Percentiles rank a stretch among this genome's conserved stretches.
phyloP scores from a whole-genome alignment of 2,113 vertebrate genomes.

The Poeciliopsis occidentalis region DNA sequence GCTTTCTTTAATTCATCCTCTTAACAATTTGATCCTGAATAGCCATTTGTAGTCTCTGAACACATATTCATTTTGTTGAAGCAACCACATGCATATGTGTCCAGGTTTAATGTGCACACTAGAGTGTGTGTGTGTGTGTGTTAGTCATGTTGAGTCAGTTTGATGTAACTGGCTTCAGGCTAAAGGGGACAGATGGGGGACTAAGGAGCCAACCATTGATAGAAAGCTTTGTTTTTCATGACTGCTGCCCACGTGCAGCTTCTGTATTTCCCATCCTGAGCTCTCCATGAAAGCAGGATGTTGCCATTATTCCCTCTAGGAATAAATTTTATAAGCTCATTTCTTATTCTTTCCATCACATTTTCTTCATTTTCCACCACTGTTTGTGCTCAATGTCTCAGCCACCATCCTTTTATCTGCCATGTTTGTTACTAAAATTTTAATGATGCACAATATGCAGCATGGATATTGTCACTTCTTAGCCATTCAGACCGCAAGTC shows the following conservation, averaged over 20 bases:
- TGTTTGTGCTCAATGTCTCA: background rate
- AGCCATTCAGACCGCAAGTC: background rate
- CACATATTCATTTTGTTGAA: background rate
- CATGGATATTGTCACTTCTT: background rate
- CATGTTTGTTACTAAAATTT: too few species aligned
- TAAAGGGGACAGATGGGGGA: conserved; percentile 24
- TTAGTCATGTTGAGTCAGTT: background rate
- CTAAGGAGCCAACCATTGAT: conserved; percentile 11
- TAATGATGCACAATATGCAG: too few species aligned
- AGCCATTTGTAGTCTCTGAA: background rate
- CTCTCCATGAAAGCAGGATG: background rate
- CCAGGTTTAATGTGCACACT: background rate
- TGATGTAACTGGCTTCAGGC: background rate
- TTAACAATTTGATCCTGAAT: background rate
- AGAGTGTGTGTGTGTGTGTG: background rate
- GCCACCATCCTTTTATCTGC: background rate
- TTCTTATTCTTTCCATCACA: background rate
- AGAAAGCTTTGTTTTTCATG: conserved; percentile 7
- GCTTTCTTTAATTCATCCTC: background rate
- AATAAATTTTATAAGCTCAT: conserved; percentile 4
- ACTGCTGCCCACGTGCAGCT: background rate
- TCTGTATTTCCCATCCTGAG: conserved; percentile 4
- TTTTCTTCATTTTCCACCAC: background rate
- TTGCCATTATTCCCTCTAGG: conserved; percentile 12
- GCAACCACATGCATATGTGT: background rate